Evolutionary conservation across 2,797 vertebrate species (phyloP), one percentile per base, ranked within the genome.

Genomic region (Lates japonicus): DNA sequence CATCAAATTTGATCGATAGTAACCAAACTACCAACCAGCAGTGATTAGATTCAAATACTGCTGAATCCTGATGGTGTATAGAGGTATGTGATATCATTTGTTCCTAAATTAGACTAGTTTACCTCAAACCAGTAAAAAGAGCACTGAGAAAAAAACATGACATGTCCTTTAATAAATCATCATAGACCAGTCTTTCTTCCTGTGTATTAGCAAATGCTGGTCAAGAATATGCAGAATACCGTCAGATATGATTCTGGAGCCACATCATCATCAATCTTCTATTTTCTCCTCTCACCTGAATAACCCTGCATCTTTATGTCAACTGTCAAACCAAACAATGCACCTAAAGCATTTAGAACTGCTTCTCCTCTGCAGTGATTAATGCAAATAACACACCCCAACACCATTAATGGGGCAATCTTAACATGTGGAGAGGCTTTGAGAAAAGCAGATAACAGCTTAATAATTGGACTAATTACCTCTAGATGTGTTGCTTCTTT

Each of bases 401-500:
- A 64, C 76, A 44, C 52, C 72, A 83, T 82, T 83, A 88, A 75
- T 14, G 49, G 63, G 35, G 66, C 74, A 55, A 87, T 87, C 76
- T 85, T 79, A 80, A 84, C 84, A 62, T 44, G 60, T 62, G 44
- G 79, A 4, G 33, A 73, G 70, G 84, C 81, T 85, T 85, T 82
- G 83, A 85, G 82, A 85, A 80, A 82, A 59, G 69, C 52, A 65
- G 83, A 88, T 91, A 88, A 92, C 83, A 75, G 76, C 83, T 52
- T 84, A 77, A 80, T 90, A 92, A 92, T 91, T 91, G 73, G 73
- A 86, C 75, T 93, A 93, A 94, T 93, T 92, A 91, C 83, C 84
- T 74, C 65, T 55, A 64, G 76, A 86, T 82, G 79, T 74, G 78
- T 78, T 61, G 71, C 84, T 82, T 83, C 91, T 90, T 80, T 79